Evolutionary conservation across 1,140 invertebrate genomes (phyloP), one percentile per base, ranked within the genome.

Genomic region (Magallana ariakensis): DNA sequence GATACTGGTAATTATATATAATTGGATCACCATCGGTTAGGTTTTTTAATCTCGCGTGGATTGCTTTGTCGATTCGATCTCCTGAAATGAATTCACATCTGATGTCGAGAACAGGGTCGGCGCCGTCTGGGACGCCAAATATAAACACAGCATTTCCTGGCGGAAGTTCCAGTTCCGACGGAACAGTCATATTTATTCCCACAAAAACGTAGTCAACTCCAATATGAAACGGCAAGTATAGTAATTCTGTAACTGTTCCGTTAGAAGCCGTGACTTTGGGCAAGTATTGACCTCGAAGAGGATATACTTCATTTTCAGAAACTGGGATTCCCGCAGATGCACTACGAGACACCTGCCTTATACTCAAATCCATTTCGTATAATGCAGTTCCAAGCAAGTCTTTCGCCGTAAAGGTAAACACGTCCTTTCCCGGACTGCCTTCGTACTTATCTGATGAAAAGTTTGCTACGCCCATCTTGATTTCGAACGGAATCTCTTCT

Each of bases 161-260:
- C 9, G 88, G 88, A 16, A 89, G n/a, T 22, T 70, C 58, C 10
- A 89, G 53, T 9, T 57, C 57, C 15, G 46, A 54, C 16, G 60
- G 22, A 19, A 87, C 56, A 19, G 58, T 58, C 75, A 86, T 81
- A 33, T 33, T 62, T 3, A 89, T 66, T 4, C n/a, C 46, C 15
- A 55, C 26, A 26, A 89, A 81, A 15, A 86, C 83, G 54, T 89
- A 85, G 56, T 89, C 85, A 53, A 84, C 56, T 26, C 55, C 53
- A 6, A 87, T 10, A 46, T 66, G 22, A 16, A 56, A 19, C 2
- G 83, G 56, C 15, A 83, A 33, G 62, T 87, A 85, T 13, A 85
- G 10, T 16, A 87, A 60, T 53, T 87, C 85, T 46, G n/a, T 70
- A 58, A 89, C 84, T 66, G 57, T 82, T 0, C 54, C 56, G 54